A percentile compares a stretch with the other conserved stretches of the same genome.
phyloP scores from a whole-genome alignment of 2,888 invertebrate species.

The Fragum fragum region DNA sequence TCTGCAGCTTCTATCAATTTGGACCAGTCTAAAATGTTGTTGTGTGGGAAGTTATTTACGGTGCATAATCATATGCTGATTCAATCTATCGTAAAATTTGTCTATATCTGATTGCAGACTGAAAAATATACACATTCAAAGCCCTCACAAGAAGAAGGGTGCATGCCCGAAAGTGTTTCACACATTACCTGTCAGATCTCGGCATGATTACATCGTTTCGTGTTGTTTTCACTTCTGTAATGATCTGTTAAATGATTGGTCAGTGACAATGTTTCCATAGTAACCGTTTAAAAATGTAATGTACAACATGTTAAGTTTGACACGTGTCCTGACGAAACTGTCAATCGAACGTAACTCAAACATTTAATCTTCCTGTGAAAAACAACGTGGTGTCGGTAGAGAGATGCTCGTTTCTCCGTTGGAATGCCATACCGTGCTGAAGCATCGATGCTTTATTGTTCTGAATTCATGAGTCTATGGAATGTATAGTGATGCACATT shows the following conservation, averaged over 20 bases:
- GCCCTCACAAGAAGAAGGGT: neutral
- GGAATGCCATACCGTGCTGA: neutral
- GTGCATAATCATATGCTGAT: too few species aligned
- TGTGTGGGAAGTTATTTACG: too few species aligned
- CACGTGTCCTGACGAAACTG: neutral
- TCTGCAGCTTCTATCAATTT: too few species aligned
- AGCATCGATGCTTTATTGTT: too few species aligned
- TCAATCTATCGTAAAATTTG: too few species aligned
- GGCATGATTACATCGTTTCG: neutral
- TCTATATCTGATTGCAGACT: too few species aligned
- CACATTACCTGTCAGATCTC: conserved; percentile 7
- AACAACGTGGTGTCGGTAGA: neutral
- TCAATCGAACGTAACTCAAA: too few species aligned
- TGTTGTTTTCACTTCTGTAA: conserved; percentile 15
- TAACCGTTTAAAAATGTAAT: conserved; percentile 11
- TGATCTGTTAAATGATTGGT: conserved; percentile 24
- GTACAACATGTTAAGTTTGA: neutral
- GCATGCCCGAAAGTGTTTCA: conserved; percentile 19
- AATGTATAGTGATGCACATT: neutral
- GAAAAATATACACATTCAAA: too few species aligned
- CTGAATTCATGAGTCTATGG: neutral
- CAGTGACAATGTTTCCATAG: conserved; percentile 11
- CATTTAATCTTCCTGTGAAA: neutral
- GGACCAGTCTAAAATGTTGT: too few species aligned
- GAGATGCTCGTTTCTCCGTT: neutral